phyloP scores from a whole-genome alignment of 2,113 vertebrate species.

The Procavia capensis region DNA sequence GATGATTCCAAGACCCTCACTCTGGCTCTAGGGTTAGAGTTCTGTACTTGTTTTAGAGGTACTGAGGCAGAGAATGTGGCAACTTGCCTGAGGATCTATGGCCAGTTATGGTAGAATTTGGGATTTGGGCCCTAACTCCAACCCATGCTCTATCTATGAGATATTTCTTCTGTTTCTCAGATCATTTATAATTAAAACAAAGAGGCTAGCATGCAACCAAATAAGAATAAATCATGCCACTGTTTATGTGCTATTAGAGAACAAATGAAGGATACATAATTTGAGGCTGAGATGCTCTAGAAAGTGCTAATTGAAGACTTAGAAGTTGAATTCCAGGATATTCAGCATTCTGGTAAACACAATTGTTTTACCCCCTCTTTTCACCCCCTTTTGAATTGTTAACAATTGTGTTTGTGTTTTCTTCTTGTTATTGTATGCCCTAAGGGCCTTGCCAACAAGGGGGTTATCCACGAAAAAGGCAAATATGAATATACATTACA shows the following conservation, averaged over 20 bases:
- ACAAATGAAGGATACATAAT: not conserved
- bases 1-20: not conserved
- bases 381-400: not conserved
- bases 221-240: not conserved
- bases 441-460: not conserved
- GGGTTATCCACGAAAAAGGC: not conserved
- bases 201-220: not conserved
- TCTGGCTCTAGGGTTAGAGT: not conserved
- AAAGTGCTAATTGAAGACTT: not conserved
- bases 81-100: not conserved
- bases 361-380: not conserved
- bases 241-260: not conserved
- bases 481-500: conserved; percentile 32
- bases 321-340: not conserved
- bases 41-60: not conserved
- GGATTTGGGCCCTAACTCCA: not conserved
- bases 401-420: not conserved
- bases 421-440: not conserved
- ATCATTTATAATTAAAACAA: not conserved
- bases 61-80: not conserved
- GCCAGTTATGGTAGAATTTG: not conserved
- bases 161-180: not conserved
- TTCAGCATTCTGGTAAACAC: not conserved
- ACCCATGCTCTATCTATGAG: not conserved
- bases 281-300: not conserved